Base-by-base conservation (phyloP, 1,140 invertebrate genomes). In the Bombus polaris region DNA sequence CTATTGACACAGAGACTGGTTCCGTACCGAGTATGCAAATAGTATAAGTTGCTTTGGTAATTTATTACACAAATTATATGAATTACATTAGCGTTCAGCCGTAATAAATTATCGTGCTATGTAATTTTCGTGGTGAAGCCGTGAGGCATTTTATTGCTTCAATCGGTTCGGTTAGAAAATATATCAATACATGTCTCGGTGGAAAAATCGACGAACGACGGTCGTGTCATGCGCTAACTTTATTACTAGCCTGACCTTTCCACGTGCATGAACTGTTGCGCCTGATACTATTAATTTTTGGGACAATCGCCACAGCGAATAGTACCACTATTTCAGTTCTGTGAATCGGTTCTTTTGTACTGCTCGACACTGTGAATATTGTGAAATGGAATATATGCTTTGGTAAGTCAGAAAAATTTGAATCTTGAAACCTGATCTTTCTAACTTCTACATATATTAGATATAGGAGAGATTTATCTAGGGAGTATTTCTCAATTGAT, bases 11-110 rank as follows among this genome's bases (percentile, higher is more conserved):
- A n/a, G 74, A n/a, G 62, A 74, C 83, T 81, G 78, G 77, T 73
- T 39, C 42, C 25, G 32, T 32, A 12, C 83, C 78, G 70, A 12
- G 83, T 85, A 85, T 85, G 83, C 83, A 85, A 85, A 85, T 85
- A 81, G 83, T 81, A 44, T 81, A 81, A 81, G 42, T 73, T 66
- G 44, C 83, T 57, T 65, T 73, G 57, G 44, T 81, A 81, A 85
- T 85, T 85, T 85, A 85, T 85, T 81, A 65, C 83, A 59, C 18
- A 73, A 85, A 85, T 85, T 85, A 85, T 85, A 81, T 42, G 70
- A 85, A 85, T 85, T 81, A 81, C 78, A 81, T 85, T 74, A 81
- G 70, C 78, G 39, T 28, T 44, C 57, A 5, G 59, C 59, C 6
- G 47, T 66, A 47, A 65, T 85, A 85, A 85, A 85, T 85, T 81